A percentile compares a stretch with the other conserved stretches of the same genome.
phyloP scores from a whole-genome alignment of 2,797 vertebrate genomes.

The Holocentrus rufus region DNA sequence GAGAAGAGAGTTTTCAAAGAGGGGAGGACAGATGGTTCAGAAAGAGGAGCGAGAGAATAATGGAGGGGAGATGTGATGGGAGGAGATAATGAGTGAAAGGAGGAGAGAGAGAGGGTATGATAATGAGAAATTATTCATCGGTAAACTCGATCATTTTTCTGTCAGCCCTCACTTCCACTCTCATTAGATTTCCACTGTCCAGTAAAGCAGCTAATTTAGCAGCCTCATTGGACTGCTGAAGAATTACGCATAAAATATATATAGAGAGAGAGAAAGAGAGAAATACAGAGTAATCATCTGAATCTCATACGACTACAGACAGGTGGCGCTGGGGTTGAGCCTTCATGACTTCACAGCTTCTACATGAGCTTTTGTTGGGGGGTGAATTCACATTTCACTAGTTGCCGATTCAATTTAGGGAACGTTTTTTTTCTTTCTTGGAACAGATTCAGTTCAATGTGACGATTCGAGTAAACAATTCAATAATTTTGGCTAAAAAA shows the following conservation, averaged over 20 bases:
- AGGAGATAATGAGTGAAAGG: not conserved
- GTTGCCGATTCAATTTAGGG: too few relatives aligned
- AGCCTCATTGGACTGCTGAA: slow-evolving; percentile 3
- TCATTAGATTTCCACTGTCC: slow-evolving; percentile 30
- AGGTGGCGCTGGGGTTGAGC: not conserved
- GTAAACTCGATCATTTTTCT: slow-evolving; percentile 38
- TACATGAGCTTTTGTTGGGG: too few relatives aligned
- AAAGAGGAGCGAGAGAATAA: not conserved
- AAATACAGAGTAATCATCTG: not conserved
- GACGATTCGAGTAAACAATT: too few relatives aligned
- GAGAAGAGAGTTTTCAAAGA: not conserved
- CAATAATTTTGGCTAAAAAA: too few relatives aligned
- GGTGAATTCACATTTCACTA: too few relatives aligned
- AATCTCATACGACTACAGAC: not conserved
- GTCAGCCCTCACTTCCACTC: slow-evolving; percentile 28
- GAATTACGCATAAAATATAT: slow-evolving; percentile 16
- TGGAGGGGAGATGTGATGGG: not conserved
- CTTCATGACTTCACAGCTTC: not conserved
- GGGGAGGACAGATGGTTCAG: not conserved
- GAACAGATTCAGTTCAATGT: too few relatives aligned
- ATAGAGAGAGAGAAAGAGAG: slow-evolving; percentile 7
- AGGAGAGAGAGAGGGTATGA: slow-evolving; percentile 31
- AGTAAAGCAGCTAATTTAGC: slow-evolving; percentile 16
- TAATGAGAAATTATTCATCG: slow-evolving; percentile 49
- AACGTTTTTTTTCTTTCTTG: too few relatives aligned